phyloP scores from a whole-genome alignment of 2,113 vertebrate genomes.

The Pomatostomus ruficeps region DNA sequence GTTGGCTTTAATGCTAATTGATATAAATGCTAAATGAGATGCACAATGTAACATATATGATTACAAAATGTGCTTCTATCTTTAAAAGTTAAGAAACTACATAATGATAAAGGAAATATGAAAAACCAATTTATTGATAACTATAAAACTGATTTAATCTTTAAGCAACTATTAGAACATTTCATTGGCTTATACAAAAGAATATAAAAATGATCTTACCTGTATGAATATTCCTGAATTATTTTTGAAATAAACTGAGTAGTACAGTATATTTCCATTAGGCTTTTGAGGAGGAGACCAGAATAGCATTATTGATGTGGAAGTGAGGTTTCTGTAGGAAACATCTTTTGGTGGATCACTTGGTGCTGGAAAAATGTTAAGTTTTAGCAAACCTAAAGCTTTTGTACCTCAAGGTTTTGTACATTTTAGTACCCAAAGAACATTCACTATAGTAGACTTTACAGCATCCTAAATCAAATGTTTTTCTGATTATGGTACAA shows the following conservation, averaged over 20 bases:
- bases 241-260: conserved; percentile 82
- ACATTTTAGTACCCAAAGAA: neutral
- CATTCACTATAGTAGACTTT: neutral
- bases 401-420: neutral
- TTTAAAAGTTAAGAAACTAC: neutral
- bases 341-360: conserved; percentile 85
- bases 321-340: conserved; percentile 76
- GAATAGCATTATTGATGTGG: conserved; percentile 78
- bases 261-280: conserved; percentile 84
- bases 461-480: neutral
- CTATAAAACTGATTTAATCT: neutral
- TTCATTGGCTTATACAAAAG: neutral
- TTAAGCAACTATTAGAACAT: neutral
- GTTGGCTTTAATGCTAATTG: neutral
- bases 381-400: neutral
- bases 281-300: conserved; percentile 87
- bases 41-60: neutral
- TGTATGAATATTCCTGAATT: conserved; percentile 70
- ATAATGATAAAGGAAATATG: neutral
- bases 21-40: neutral
- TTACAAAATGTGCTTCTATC: neutral
- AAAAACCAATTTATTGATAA: neutral
- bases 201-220: conserved; percentile 73
- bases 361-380: conserved; percentile 74
- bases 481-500: neutral